Evolutionary conservation across 1,140 invertebrate species (phyloP).

Genomic region (Neocloeon triangulifer): DNA sequence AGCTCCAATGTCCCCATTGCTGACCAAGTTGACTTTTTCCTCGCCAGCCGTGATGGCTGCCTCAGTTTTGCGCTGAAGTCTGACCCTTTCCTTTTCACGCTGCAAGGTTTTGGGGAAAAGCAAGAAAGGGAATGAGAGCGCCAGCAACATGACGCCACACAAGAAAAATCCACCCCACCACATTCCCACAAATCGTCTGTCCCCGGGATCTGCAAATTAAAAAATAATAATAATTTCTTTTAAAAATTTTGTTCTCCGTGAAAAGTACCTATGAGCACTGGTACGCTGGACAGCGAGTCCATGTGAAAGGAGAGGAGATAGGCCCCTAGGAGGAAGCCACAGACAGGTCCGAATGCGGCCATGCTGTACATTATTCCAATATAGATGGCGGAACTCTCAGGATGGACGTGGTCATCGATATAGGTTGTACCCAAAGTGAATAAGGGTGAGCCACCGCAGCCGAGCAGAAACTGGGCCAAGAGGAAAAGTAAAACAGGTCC

Average conservation of each 20-base stretch:
- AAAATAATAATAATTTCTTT: too few relatives aligned
- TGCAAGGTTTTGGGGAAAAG: constrained; percentile 68
- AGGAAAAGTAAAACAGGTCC: constrained; percentile 66
- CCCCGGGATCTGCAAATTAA: constrained; percentile 54
- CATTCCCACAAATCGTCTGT: constrained; percentile 76
- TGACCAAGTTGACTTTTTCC: too few relatives aligned
- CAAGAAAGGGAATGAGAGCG: constrained; percentile 70
- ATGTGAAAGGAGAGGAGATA: constrained; percentile 75
- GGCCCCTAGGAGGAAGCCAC: constrained; percentile 76
- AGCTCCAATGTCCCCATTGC: too few relatives aligned
- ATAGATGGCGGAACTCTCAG: constrained; percentile 62
- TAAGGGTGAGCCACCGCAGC: constrained; percentile 70
- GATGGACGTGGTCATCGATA: constrained; percentile 67
- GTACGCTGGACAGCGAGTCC: constrained; percentile 48
- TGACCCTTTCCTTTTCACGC: constrained; percentile 59
- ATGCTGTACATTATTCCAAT: constrained; percentile 79
- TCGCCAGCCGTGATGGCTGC: too few relatives aligned
- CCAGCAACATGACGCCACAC: constrained; percentile 50
- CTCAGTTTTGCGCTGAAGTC: constrained; percentile 42
- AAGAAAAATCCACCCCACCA: constrained; percentile 88
- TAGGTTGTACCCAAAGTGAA: constrained; percentile 76
- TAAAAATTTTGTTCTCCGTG: too few relatives aligned
- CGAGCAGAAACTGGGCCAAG: constrained; percentile 66
- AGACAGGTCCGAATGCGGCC: constrained; percentile 78
- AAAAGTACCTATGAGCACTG: constrained; percentile 51